These are phyloP conservation scores for Sinocyclocheilus maitianheensis DNA, from an alignment of 2,113 vertebrate species.

Conservation along the genomic window DNA sequence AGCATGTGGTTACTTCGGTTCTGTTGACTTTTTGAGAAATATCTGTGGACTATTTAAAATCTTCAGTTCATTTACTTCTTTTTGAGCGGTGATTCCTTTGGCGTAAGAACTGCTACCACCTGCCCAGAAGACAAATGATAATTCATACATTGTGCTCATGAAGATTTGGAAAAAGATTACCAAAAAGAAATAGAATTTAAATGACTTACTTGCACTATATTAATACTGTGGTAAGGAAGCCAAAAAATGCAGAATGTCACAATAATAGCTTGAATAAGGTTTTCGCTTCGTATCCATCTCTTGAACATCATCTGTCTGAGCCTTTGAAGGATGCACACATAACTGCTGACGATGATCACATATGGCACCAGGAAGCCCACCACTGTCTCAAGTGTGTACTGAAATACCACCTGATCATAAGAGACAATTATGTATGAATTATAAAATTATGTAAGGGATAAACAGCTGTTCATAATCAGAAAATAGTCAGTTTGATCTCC, in stretches of 20 bases:
- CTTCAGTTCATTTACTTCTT: slow-evolving; percentile 47
- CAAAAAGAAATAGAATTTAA: background rate
- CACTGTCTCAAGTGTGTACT: slow-evolving; percentile 81
- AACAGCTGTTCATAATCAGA: background rate
- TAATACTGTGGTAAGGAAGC: slow-evolving; percentile 84
- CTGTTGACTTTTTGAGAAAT: no score
- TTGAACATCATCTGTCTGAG: slow-evolving; percentile 74
- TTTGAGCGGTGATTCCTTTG: accelerated
- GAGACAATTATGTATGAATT: background rate
- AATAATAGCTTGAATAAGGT: slow-evolving; percentile 83
- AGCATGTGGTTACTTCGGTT: background rate
- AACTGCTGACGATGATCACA: slow-evolving; percentile 78
- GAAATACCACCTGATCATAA: slow-evolving; percentile 72
- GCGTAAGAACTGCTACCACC: slow-evolving; percentile 68
- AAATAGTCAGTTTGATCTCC: background rate
- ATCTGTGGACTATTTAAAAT: background rate
- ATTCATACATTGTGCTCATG: background rate
- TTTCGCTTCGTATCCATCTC: slow-evolving; percentile 75
- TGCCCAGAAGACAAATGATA: slow-evolving; percentile 41
- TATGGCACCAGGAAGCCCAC: slow-evolving; percentile 84
- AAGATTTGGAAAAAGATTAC: background rate
- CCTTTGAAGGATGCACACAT: slow-evolving; percentile 78
- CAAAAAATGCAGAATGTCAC: slow-evolving; percentile 84
- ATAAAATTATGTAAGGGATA: background rate
- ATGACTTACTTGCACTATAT: slow-evolving; percentile 77